Base-by-base conservation (phyloP, 2,888 invertebrate genomes). In the Junonia oenone region DNA sequence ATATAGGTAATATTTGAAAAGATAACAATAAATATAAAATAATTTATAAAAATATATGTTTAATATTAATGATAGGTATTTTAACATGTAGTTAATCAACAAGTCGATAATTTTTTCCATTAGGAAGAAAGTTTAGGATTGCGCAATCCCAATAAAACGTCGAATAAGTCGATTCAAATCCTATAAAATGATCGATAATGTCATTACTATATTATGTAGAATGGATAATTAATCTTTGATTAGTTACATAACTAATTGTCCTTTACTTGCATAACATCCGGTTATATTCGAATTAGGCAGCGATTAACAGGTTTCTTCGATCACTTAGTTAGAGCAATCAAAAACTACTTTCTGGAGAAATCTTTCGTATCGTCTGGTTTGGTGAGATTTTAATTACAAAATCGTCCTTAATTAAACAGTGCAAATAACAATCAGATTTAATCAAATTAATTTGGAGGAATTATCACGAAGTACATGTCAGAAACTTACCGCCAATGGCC, bases 191-290 rank as follows among this genome's bases (percentile, higher is more conserved):
- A 45, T 35, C 9, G 45, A 51, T 45, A 45, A 51, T 45, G 45
- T 45, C 45, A 51, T 51, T 43, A 43, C 13, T 9, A 43, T 43
- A 35, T 51, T 22, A 53, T 46, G 19, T 37, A 17, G 22, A 29
- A 26, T 35, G 17, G 31, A 26, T 26, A 45, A 48, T 48, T 29
- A 9, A 51, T 45, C 26, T 51, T 19, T 27, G 46, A 51, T 57
- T 62, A 55, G 59, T 76, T 75, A 68, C 59, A 60, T 65, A 71
- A 69, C 56, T 61, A 54, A 66, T 63, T 60, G 51, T 61, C 51
- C 52, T 56, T 56, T 38, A 49, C 26, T 76, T 71, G 66, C 56
- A 63, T 64, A 74, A 74, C 56, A 17, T 54, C 58, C 59, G 60
- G 53, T 59, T 56, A 61, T 45, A 63, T 64, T 60, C 46, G 55